Percentiles rank a stretch among this genome's conserved stretches.
Conservation (phyloP, 2,113 vertebrate species). For the Phycodurus eques region DNA sequence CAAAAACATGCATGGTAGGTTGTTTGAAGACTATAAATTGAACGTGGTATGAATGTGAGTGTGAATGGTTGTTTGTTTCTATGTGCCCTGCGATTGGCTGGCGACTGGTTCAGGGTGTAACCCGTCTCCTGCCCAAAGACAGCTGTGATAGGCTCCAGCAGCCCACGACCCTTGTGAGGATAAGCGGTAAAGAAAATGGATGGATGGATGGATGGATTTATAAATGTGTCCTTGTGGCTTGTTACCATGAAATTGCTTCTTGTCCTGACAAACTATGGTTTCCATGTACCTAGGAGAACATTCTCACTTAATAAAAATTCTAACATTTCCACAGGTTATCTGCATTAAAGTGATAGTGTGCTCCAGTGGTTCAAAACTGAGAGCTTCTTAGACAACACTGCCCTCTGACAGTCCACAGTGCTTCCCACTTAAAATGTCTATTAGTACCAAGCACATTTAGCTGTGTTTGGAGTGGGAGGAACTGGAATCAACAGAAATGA, state of each 20-base stretch:
- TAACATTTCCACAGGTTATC: not conserved
- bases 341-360: not conserved
- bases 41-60: too few relatives aligned
- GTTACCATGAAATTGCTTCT: not conserved
- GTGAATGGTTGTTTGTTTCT: too few relatives aligned
- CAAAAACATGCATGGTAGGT: too few relatives aligned
- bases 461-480: too few relatives aligned
- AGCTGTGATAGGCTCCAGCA: too few relatives aligned
- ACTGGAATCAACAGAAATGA: not conserved
- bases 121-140: too few relatives aligned
- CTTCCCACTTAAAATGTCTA: not conserved
- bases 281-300: not conserved
- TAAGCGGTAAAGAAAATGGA: too few relatives aligned
- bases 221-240: not conserved
- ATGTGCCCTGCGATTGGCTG: too few relatives aligned
- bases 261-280: not conserved
- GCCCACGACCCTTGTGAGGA: too few relatives aligned
- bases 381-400: not conserved
- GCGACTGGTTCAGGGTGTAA: too few relatives aligned
- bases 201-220: not conserved
- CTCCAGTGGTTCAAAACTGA: not conserved
- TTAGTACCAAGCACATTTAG: not conserved
- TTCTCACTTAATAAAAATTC: not conserved
- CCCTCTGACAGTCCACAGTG: not conserved
- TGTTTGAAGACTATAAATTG: too few relatives aligned